Percentiles rank a stretch among this genome's conserved stretches.
Evolutionary conservation across 2,797 vertebrate genomes (phyloP).

Genomic region (Pygocentrus nattereri): DNA sequence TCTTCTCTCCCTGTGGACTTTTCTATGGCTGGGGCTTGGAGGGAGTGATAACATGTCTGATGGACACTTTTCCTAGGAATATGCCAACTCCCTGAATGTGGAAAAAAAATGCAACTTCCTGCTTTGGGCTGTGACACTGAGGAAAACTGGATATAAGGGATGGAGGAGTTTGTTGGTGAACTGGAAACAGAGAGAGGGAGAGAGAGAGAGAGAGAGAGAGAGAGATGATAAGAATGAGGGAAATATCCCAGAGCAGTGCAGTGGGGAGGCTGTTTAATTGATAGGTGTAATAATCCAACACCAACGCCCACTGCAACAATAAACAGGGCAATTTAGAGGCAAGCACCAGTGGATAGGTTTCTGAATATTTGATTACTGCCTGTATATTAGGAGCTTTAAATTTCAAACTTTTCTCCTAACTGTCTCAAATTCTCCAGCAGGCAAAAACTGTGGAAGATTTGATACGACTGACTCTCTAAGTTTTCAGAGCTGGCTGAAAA

Average conservation of each 20-base stretch:
- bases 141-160: neutral
- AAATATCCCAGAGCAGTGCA: neutral
- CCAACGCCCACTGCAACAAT: conserved; percentile 35
- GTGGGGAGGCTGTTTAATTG: conserved; percentile 38
- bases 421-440: neutral
- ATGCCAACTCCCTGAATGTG: neutral
- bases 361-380: neutral
- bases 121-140: neutral
- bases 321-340: conserved; percentile 39
- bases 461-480: no score
- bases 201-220: conserved; percentile 11
- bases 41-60: neutral
- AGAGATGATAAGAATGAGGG: conserved; percentile 32
- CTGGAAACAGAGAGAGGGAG: neutral
- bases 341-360: neutral
- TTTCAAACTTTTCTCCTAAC: neutral
- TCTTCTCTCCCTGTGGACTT: neutral
- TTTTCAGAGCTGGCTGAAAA: neutral
- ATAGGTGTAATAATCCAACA: conserved; percentile 36
- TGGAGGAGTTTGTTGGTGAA: neutral
- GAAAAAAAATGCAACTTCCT: neutral
- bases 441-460: no score
- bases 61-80: neutral
- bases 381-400: neutral
- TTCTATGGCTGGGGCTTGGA: neutral